Evolutionary conservation across 2,888 invertebrate genomes (phyloP).

Genomic region (Cataglyphis cursor): DNA sequence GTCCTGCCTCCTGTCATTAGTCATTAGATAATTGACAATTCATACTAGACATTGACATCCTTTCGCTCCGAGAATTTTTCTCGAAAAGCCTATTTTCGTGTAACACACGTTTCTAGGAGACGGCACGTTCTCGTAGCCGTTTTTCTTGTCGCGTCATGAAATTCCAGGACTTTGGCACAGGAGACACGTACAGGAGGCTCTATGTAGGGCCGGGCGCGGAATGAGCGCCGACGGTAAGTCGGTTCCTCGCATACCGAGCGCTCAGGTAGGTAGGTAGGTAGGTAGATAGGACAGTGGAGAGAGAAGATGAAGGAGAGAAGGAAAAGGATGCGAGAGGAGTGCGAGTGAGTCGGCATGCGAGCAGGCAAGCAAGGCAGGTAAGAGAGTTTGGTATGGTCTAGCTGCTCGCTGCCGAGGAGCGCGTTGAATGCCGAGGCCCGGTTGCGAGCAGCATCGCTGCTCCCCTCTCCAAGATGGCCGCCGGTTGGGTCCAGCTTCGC

Average conservation of each 20-base stretch:
- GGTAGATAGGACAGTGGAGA: constrained; percentile 36
- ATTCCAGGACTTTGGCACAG: constrained; percentile 74
- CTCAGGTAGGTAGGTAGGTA: constrained; percentile 76
- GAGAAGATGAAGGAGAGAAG: constrained; percentile 50
- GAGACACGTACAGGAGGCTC: constrained; percentile 64
- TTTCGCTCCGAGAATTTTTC: too few species aligned
- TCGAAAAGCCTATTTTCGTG: not conserved
- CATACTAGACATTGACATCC: not conserved
- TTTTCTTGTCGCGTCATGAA: constrained; percentile 68
- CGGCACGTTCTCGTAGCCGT: constrained; percentile 45
- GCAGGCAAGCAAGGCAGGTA: constrained; percentile 45
- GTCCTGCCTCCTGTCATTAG: not conserved
- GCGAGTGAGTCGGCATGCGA: constrained; percentile 41
- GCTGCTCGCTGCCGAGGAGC: constrained; percentile 79
- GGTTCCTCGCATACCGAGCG: constrained; percentile 79
- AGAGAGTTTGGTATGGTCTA: constrained; percentile 80
- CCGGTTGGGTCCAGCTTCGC: constrained; percentile 80
- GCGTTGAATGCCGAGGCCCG: constrained; percentile 77
- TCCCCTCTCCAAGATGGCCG: constrained; percentile 86
- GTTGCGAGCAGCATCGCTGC: constrained; percentile 58
- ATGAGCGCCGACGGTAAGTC: constrained; percentile 79
- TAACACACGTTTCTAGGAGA: constrained; percentile 20
- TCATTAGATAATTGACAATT: not conserved
- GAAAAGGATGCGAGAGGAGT: not conserved
- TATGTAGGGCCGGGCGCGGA: constrained; percentile 69